Evolutionary conservation across 2,113 vertebrate species (phyloP).

Genomic region (Xiphorhynchus elegans): DNA sequence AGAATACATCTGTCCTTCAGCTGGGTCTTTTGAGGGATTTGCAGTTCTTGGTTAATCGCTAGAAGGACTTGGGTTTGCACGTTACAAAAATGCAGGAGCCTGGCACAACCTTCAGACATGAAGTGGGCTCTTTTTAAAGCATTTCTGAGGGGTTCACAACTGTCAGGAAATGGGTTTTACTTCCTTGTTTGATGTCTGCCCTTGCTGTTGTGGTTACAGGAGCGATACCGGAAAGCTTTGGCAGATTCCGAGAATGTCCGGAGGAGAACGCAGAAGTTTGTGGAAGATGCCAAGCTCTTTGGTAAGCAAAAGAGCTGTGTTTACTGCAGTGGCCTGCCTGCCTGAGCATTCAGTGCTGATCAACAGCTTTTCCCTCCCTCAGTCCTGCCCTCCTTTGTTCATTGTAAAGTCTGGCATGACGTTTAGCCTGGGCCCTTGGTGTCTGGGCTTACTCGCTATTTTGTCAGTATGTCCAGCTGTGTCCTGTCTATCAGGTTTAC

Average conservation of each 20-base stretch:
- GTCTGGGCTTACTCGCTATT: neutral
- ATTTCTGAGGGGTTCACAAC: neutral
- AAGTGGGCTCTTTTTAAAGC: neutral
- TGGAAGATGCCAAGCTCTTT: slow-evolving; percentile 88
- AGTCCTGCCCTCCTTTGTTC: neutral
- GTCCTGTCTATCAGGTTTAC: neutral
- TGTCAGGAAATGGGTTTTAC: neutral
- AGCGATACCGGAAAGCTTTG: slow-evolving; percentile 78
- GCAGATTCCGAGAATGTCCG: slow-evolving; percentile 83
- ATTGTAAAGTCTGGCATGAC: neutral
- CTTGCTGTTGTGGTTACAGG: slow-evolving; percentile 64
- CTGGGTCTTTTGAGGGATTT: neutral
- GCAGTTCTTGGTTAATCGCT: neutral
- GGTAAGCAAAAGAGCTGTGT: slow-evolving; percentile 69
- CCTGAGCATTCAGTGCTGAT: neutral
- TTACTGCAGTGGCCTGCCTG: neutral
- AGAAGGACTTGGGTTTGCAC: neutral
- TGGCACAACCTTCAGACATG: neutral
- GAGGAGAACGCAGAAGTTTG: slow-evolving; percentile 86
- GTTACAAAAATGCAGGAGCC: neutral
- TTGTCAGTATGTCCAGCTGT: neutral
- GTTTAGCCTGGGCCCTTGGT: neutral
- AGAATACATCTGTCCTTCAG: neutral
- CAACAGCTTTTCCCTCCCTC: neutral
- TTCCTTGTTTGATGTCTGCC: neutral